Evolutionary conservation across 2,113 vertebrate species (phyloP).

Genomic region (Hipposideros armiger): DNA sequence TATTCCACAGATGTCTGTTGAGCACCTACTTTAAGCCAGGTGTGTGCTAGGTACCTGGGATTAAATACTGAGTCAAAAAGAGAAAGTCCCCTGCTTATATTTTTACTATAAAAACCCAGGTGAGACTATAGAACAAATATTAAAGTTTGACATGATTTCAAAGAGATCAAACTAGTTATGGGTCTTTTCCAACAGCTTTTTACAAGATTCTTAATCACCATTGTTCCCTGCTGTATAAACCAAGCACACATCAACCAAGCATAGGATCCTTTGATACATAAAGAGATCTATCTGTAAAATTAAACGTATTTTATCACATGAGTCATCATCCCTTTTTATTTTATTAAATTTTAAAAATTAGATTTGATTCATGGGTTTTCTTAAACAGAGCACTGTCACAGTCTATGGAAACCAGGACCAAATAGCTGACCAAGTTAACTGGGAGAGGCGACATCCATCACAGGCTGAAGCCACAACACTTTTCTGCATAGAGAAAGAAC

Average conservation of each 20-base stretch:
- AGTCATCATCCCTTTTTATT: neutral
- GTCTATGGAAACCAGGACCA: neutral
- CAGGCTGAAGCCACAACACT: neutral
- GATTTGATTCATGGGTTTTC: neutral
- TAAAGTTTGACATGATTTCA: neutral
- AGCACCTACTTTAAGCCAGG: neutral
- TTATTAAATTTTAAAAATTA: neutral
- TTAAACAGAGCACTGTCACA: neutral
- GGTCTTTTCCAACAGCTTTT: neutral
- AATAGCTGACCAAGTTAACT: neutral
- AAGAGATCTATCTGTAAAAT: neutral
- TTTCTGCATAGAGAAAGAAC: neutral
- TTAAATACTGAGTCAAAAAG: neutral
- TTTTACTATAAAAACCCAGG: conserved; percentile 20
- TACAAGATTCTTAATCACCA: neutral
- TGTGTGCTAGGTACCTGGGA: neutral
- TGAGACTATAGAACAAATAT: neutral
- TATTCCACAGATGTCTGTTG: neutral
- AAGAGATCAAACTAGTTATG: neutral
- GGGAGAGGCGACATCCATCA: neutral
- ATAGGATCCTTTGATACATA: neutral
- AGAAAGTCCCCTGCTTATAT: neutral
- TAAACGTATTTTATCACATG: neutral
- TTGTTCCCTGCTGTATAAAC: neutral
- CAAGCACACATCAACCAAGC: neutral